These are phyloP conservation scores for Drosophila picticornis DNA, from an alignment of 2,888 invertebrate genomes.

Conservation along the genomic window DNA sequence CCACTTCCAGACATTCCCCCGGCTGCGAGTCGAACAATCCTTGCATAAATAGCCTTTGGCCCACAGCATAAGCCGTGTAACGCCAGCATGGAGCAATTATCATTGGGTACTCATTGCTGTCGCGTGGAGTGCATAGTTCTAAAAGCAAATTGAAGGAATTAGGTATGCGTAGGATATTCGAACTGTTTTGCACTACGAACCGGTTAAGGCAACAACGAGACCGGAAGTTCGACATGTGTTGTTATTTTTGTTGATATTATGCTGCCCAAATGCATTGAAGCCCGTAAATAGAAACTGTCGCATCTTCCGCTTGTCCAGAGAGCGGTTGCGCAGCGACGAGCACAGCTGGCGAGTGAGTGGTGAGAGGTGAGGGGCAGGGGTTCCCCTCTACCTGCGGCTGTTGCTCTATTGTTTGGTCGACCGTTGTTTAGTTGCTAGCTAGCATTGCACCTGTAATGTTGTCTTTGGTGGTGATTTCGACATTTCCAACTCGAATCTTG, in stretches of 20 bases:
- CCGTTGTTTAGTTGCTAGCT: conserved; percentile 61
- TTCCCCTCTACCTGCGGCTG: conserved; percentile 34
- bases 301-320: conserved; percentile 57
- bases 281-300: conserved; percentile 78
- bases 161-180: conserved; percentile 15
- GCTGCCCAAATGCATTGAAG: conserved; percentile 84
- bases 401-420: conserved; percentile 59
- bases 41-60: conserved; percentile 52
- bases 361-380: not conserved
- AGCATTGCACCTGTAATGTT: conserved; percentile 71
- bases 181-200: conserved; percentile 49
- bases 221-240: conserved; percentile 44
- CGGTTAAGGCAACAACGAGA: conserved; percentile 52
- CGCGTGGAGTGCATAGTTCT: conserved; percentile 50
- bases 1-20: conserved; percentile 49
- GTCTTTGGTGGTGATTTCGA: conserved; percentile 61
- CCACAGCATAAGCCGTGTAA: conserved; percentile 72
- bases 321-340: conserved; percentile 68
- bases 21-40: conserved; percentile 68
- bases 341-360: not conserved
- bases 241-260: conserved; percentile 50
- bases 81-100: conserved; percentile 76
- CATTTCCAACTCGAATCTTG: conserved; percentile 25
- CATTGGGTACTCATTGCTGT: conserved; percentile 9
- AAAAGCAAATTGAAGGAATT: conserved; percentile 24